phyloP scores from a whole-genome alignment of 64 coral and sea anemone genomes.

The Actinia tenebrosa region DNA sequence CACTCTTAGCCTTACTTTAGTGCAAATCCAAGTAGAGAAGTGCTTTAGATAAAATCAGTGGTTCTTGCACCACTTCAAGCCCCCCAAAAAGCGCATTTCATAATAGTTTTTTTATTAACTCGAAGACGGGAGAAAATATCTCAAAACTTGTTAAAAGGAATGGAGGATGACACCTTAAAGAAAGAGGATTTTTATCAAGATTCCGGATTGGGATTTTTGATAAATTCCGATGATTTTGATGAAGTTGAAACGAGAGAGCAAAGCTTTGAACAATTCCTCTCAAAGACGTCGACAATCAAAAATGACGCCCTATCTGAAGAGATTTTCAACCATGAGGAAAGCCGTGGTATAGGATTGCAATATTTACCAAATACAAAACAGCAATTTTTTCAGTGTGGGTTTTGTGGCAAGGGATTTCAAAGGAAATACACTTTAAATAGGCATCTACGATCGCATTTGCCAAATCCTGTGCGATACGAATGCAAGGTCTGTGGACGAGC shows the following conservation, averaged over 20 bases:
- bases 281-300: not conserved
- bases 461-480: not conserved
- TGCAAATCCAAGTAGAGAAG: no score
- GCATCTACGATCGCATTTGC: constrained; percentile 11
- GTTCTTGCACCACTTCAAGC: no score
- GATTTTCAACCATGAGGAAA: not conserved
- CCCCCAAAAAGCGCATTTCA: not conserved
- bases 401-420: not conserved
- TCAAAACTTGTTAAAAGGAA: no score
- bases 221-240: not conserved
- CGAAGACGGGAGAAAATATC: no score
- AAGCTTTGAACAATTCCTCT: not conserved
- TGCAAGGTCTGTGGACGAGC: constrained; percentile 4
- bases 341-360: not conserved
- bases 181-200: no score
- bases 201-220: not conserved
- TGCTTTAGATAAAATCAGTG: no score
- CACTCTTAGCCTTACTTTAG: no score
- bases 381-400: constrained; percentile 1
- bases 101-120: no score
- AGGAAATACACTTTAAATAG: constrained; percentile 23
- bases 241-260: not conserved
- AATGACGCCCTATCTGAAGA: not conserved
- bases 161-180: no score
- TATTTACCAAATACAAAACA: not conserved